Percentiles rank a stretch among this genome's conserved stretches.
Conservation (phyloP, 1,140 invertebrate genomes). For the Zaprionus tsacasi region DNA sequence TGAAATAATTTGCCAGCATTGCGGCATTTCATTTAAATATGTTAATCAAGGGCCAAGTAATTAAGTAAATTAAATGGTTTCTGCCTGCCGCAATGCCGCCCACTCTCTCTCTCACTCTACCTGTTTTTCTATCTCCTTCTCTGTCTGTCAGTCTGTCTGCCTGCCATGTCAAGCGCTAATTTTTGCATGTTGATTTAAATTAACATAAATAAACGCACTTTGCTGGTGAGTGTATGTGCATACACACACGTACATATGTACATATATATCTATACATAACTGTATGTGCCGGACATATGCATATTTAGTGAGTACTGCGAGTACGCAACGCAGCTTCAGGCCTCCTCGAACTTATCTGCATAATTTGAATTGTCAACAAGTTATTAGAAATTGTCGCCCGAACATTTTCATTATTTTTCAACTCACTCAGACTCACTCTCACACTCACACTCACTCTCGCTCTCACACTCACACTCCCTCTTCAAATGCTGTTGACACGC, state of each 20-base stretch:
- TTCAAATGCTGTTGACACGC: slow-evolving; percentile 30
- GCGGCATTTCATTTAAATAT: slow-evolving; percentile 53
- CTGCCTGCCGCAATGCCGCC: slow-evolving; percentile 22
- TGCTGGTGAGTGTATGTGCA: slow-evolving; percentile 6
- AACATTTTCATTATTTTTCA: slow-evolving; percentile 15
- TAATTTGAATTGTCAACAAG: slow-evolving; percentile 52
- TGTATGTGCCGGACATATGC: slow-evolving; percentile 25
- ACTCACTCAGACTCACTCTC: neutral
- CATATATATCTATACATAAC: neutral
- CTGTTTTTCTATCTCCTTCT: neutral
- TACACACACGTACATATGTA: neutral
- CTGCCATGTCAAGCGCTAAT: slow-evolving; percentile 48
- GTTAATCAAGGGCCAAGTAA: slow-evolving; percentile 56
- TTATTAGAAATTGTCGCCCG: slow-evolving; percentile 34
- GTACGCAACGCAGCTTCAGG: neutral
- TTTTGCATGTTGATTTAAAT: slow-evolving; percentile 52
- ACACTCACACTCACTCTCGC: neutral
- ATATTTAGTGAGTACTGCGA: slow-evolving; percentile 16
- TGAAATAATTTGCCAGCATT: slow-evolving; percentile 46
- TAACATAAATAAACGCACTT: slow-evolving; percentile 46
- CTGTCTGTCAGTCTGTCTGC: slow-evolving; percentile 10
- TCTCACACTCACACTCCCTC: slow-evolving; percentile 10
- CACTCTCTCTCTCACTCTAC: neutral
- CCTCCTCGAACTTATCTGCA: slow-evolving; percentile 34
- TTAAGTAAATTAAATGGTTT: slow-evolving; percentile 52